Evolutionary conservation across 2,888 invertebrate species (phyloP), one percentile per base, ranked within the genome.

Genomic region (Xestia sexstrigata): DNA sequence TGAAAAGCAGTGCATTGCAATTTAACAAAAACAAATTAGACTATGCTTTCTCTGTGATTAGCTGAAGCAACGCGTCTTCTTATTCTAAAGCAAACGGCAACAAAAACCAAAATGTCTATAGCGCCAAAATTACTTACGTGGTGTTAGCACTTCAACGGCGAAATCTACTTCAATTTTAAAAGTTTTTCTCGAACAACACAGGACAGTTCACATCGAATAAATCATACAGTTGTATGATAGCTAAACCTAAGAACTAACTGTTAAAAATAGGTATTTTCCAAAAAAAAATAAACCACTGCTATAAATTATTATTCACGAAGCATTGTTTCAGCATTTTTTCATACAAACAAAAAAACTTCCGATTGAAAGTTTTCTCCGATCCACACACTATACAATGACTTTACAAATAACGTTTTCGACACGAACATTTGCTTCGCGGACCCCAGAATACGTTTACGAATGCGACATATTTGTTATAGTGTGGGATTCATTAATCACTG

Each of bases 401-500:
- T 80, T 75, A 83, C 81, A 84, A 86, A 87, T 83, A 85, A 83
- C 71, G 52, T 79, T 88, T 87, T 83, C 78, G 79, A 77, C 79
- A 75, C 69, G 58, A 87, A 81, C 80, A 82, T 84, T 88, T 85
- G 75, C 81, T 77, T 78, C 76, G 23, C 67, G 74, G 79, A 74
- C 73, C 79, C 83, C 89, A 84, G 85, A 88, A 89, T 89, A 90
- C 88, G 87, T 87, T 79, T 86, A 87, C 89, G 89, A 85, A 84
- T 87, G 88, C 81, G 90, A 91, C 90, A 93, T 93, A 93, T 94
- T 93, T 93, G 93, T 93, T 94, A 93, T 92, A 91, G 92, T 90
- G 89, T 81, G 90, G 90, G 90, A 89, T 87, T 93, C 93, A 95
- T 95, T 95, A 94, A 95, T 95, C 94, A 94, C 91, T 82, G 83